Evolutionary conservation across 1,140 invertebrate genomes (phyloP), one percentile per base, ranked within the genome.

Genomic region (Gryon sp.): DNA sequence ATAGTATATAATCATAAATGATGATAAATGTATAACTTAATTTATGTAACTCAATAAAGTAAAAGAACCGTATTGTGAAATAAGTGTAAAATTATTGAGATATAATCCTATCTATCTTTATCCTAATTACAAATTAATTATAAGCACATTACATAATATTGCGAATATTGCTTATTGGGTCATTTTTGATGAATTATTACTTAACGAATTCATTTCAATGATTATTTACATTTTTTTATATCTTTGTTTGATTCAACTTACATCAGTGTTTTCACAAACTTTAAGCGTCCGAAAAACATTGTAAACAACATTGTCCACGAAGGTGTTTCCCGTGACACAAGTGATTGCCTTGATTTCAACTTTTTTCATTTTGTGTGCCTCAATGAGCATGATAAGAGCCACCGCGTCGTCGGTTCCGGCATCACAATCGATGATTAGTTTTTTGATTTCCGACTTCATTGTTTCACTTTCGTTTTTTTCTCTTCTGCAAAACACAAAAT

Each of bases 341-440:
- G 92, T 93, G 2, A 94, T 89, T 0, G 89, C 93, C 55, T 92
- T 82, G 4, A 94, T 84, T 62, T 91, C 68, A 9, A 92, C 74
- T 74, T 86, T 68, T 6, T 82, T 81, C 1, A 82, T 57, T 55
- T 87, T 81, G 36, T 92, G 90, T 2, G 91, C 91, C 11, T 88
- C 83, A 0, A 93, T 80, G 1, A 92, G 78, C 62, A 93, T 75
- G 9, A 92, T 80, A 4, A 94, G 75, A 0, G 92, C 92, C 77
- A 92, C 87, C 12, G 92, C 92, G 87, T 94, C 93, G 78, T 93
- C 93, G 11, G 90, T 88, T 0, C 92, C 92, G 14, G 90, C 88
- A 82, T 93, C 92, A 26, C 90, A 90, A 75, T 94, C 92, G 9
- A 93, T 82, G 38, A 93, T 90, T 12, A 92, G 86, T 74, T 84